These are phyloP conservation scores for Atethmia centrago DNA, from an alignment of 2,888 invertebrate species.

Conservation along the genomic window DNA sequence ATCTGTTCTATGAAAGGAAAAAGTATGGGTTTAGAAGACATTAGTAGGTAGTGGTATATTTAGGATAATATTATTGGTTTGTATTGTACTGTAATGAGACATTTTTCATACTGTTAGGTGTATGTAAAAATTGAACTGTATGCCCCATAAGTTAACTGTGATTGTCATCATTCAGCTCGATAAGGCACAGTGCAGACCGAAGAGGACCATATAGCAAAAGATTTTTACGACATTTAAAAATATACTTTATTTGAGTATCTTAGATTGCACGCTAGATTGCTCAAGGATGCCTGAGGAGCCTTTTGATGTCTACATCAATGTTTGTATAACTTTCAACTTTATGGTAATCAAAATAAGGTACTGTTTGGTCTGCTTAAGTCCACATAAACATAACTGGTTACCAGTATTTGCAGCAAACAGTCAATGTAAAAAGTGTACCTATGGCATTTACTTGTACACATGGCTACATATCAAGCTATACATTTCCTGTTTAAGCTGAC, in stretches of 20 bases:
- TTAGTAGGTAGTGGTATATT: conserved; percentile 88
- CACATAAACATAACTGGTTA: background rate
- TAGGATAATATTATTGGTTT: conserved; percentile 37
- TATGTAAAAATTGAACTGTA: background rate
- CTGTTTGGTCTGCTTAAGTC: background rate
- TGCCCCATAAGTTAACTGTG: conserved; percentile 16
- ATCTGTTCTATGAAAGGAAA: conserved; percentile 99
- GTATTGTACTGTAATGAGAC: conserved; percentile 27
- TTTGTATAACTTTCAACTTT: conserved; percentile 1
- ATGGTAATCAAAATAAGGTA: background rate
- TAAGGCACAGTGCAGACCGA: background rate
- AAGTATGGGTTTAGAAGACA: conserved; percentile 99
- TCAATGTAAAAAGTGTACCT: background rate
- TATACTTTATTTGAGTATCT: background rate
- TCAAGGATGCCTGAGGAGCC: too few relatives aligned
- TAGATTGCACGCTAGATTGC: background rate
- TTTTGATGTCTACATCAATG: background rate
- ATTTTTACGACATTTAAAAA: background rate
- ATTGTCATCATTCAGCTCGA: conserved; percentile 2
- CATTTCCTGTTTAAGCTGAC: too few relatives aligned
- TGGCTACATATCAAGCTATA: too few relatives aligned
- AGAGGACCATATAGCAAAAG: background rate
- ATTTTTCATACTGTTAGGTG: conserved; percentile 7
- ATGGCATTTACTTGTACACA: background rate
- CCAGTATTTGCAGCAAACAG: background rate